These are phyloP conservation scores for Pangasianodon gigas DNA, from an alignment of 2,113 vertebrate species.

Conservation along the genomic window DNA sequence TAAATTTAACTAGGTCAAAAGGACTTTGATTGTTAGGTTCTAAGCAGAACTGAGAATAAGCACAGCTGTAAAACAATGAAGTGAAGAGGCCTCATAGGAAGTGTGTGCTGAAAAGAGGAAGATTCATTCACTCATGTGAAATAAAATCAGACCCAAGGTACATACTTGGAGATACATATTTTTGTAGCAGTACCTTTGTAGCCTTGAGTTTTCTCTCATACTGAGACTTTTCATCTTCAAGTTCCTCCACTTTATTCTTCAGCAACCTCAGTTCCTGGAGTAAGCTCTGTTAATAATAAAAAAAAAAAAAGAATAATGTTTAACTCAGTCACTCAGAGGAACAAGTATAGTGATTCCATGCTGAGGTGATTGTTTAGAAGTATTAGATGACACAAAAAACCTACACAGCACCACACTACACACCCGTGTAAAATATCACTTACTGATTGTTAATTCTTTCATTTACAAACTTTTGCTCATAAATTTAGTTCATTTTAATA, in stretches of 20 bases:
- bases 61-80: slow-evolving; percentile 17
- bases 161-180: background rate
- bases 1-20: too few relatives aligned
- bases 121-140: background rate
- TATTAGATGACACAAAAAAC: background rate
- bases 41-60: background rate
- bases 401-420: background rate
- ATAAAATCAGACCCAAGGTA: background rate
- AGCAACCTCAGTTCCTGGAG: slow-evolving; percentile 86
- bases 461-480: too few relatives aligned
- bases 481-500: background rate
- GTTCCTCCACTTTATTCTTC: slow-evolving; percentile 88
- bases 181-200: slow-evolving; percentile 81
- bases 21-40: background rate
- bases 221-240: slow-evolving; percentile 91
- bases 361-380: background rate
- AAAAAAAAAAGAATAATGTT: background rate
- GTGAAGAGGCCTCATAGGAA: background rate
- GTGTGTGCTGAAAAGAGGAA: background rate
- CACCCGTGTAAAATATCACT: background rate
- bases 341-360: background rate
- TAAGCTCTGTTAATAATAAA: slow-evolving; percentile 73
- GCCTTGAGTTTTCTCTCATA: slow-evolving; percentile 92
- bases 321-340: background rate
- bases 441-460: background rate